Percentiles rank a stretch among this genome's conserved stretches.
These are phyloP conservation scores for Penaeus indicus DNA, from an alignment of 1,140 invertebrate species.

Conservation along the genomic window DNA sequence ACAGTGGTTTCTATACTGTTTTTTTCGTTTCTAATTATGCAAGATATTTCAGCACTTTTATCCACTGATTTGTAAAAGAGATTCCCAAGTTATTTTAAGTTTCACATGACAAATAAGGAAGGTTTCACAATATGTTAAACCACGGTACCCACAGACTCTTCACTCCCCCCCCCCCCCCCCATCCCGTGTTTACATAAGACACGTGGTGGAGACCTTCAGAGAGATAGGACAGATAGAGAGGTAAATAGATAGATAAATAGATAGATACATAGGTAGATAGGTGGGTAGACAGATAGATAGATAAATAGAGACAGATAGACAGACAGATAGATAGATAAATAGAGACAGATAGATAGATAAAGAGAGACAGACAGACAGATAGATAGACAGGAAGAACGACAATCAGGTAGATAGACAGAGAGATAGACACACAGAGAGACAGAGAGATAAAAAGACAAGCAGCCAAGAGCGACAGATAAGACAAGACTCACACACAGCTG, in stretches of 20 bases:
- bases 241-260: slow-evolving; percentile 21
- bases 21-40: no score
- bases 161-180: not conserved
- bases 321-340: no score
- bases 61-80: no score
- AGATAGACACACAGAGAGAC: not conserved
- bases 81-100: no score
- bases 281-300: not conserved
- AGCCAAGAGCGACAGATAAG: not conserved
- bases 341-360: not conserved
- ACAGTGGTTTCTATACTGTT: no score
- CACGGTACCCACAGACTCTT: not conserved
- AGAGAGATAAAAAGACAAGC: not conserved
- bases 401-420: not conserved
- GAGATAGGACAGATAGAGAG: slow-evolving; percentile 1
- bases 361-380: not conserved
- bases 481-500: no score
- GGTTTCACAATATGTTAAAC: no score
- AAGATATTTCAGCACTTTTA: no score
- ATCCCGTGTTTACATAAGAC: not conserved
- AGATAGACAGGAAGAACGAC: not conserved
- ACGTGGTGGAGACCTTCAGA: no score
- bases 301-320: no score
- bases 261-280: slow-evolving; percentile 4
- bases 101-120: no score